Evolutionary conservation across 2,888 invertebrate genomes (phyloP).

Genomic region (Stramonita haemastoma): DNA sequence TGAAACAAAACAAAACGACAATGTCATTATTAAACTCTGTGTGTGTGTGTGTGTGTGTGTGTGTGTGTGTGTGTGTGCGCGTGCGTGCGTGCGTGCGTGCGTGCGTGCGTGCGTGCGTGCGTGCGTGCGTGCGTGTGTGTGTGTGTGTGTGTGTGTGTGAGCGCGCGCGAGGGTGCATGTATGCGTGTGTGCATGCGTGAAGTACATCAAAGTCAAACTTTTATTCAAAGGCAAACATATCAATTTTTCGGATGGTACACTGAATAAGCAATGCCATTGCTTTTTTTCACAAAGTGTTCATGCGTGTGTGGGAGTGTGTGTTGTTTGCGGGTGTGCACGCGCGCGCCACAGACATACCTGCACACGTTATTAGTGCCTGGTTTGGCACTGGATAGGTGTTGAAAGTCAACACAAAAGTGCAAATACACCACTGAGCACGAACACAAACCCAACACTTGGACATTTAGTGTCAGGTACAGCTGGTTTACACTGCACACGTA

Average conservation of each 20-base stretch:
- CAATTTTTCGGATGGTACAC: too few relatives aligned
- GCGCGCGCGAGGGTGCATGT: background rate
- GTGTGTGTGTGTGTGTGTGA: conserved; percentile 5
- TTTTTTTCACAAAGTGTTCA: background rate
- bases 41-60: background rate
- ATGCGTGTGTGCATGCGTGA: background rate
- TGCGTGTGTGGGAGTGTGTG: background rate
- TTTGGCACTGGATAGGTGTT: too few relatives aligned
- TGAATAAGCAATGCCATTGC: too few relatives aligned
- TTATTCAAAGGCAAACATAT: too few relatives aligned
- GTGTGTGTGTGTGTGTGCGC: background rate
- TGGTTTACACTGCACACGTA: too few relatives aligned
- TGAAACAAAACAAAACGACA: background rate
- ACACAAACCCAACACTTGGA: too few relatives aligned
- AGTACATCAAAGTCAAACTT: background rate
- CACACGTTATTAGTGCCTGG: too few relatives aligned
- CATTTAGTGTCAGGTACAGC: too few relatives aligned
- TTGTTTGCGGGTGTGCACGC: too few relatives aligned
- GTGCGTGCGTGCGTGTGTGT: background rate
- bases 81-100: background rate
- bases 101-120: background rate
- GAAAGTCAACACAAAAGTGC: too few relatives aligned
- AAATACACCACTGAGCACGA: too few relatives aligned
- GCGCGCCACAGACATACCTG: background rate
- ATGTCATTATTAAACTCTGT: background rate